Evolutionary conservation across 2,113 vertebrate genomes (phyloP), one percentile per base, ranked within the genome.

Genomic region (Cyprinodon variegatus): DNA sequence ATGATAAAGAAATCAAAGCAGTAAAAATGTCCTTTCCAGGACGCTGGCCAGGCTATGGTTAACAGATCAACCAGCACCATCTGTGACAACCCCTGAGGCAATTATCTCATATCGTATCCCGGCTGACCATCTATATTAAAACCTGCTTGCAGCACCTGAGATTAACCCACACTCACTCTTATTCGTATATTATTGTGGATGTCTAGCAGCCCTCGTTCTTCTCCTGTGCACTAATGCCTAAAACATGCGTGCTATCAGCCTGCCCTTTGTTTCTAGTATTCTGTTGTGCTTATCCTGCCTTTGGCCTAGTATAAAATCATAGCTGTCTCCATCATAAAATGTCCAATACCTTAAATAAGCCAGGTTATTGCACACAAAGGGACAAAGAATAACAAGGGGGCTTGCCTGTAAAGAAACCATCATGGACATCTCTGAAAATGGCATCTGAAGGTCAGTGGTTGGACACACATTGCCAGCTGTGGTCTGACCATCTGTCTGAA

Each of bases 41-140:
- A 83, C 64, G 67, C 61, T 78, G 85, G 75, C 72, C 74, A 50
- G 88, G 73, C 82, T 78, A 63, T 76, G 74, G 89, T 90, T 90
- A 90, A 89, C 88, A 87, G 86, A 92, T 92, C 81, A 88, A 87
- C 81, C 83, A 76, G 89, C 92, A 86, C 91, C 93, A 94, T 93
- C 92, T 93, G 90, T 90, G 88, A 90, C 88, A 88, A 83, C 70
- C 88, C 81, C 74, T 83, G 80, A 93, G 91, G 87, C 93, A 93
- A 95, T 94, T 91, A 94, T 92, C 81, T 83, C 83, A 77, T 87
- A 89, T 92, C 90, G 86, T 83, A 75, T 87, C 83, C 89, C 61
- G 13, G 38, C 87, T 85, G 81, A 82, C 78, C 87, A 89, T 86
- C 90, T 87, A 76, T 90, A 91, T 91, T 92, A 92, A 92, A 92